Conservation (phyloP, 2,888 invertebrate species). For the Tetranychus truncatus region DNA sequence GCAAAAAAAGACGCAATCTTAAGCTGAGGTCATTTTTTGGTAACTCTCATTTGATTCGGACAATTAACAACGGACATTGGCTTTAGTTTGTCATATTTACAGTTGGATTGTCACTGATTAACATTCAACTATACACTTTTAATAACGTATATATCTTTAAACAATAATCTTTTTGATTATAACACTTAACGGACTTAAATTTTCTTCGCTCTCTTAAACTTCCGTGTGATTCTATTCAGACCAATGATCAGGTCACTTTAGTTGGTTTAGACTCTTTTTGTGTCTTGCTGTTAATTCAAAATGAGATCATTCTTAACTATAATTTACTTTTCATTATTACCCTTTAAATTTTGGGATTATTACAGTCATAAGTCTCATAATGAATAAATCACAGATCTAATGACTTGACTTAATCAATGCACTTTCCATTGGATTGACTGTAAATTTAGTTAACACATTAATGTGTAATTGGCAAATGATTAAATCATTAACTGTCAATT, state of each 20-base stretch:
- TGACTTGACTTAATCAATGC: too few species aligned
- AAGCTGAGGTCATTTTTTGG: neutral
- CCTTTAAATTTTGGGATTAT: neutral
- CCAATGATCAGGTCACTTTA: slow-evolving; percentile 1
- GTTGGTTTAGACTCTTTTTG: neutral
- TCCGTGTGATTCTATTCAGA: neutral
- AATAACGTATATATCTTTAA: neutral
- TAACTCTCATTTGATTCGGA: neutral
- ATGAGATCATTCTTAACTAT: neutral
- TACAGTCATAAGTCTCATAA: too few species aligned
- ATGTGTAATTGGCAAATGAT: too few species aligned
- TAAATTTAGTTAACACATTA: too few species aligned
- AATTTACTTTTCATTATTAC: neutral
- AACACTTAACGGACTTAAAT: neutral
- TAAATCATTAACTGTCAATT: too few species aligned
- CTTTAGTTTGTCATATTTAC: neutral
- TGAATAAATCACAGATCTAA: too few species aligned
- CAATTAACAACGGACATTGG: neutral
- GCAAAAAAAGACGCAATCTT: neutral
- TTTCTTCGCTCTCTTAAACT: neutral
- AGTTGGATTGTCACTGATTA: neutral
- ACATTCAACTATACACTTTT: neutral
- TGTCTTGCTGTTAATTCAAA: neutral
- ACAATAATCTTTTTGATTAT: neutral
- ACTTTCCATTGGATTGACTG: too few species aligned